Base-by-base conservation (phyloP, 2,797 vertebrate genomes). In the Prionace glauca region DNA sequence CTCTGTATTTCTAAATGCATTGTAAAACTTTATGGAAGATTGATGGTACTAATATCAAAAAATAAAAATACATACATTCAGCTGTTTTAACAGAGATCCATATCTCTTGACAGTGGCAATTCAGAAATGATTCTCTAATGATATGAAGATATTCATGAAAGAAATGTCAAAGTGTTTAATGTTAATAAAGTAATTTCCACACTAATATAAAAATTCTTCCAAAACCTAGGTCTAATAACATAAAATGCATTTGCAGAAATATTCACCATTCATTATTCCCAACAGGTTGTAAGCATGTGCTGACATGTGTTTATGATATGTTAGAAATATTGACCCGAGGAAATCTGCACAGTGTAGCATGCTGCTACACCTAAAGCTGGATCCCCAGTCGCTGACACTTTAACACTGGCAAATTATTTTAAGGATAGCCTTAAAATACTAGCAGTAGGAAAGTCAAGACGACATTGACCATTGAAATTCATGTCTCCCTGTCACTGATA, bases 151-250 rank as follows among this genome's bases (percentile, higher is more conserved):
- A n/a, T n/a, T 91, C 29, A n/a, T 65, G 88, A 91, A 91, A 45
- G 56, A 62, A 60, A 91, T 91, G 16, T 18, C 32, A 5, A 91
- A 91, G 62, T 93, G n/a, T n/a, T 93, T 69, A 93, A 93, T 93
- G 56, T 69, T 71, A 36, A 69, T 24, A 41, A 93, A 67, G n/a
- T 93, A 93, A 69, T 69, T 71, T 1, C 0, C n/a, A 69, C 18
- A 69, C 10, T 41, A 56, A 69, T 69, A 41, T 36, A 67, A 67
- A 69, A 20, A 26, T 60, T 56, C 45, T 60, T 29, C 20, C 22
- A 18, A n/a, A 22, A 3, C 5, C 79, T 41, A 88, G 56, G 41
- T 50, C 86, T 88, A 56, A 60, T 10, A 60, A 16, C 81, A 26
- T 45, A 45, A 84, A 56, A 84, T 84, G 81, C 81, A 84, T 84